Base-by-base conservation (phyloP, 2,113 vertebrate genomes). In the Alethe castanea region DNA sequence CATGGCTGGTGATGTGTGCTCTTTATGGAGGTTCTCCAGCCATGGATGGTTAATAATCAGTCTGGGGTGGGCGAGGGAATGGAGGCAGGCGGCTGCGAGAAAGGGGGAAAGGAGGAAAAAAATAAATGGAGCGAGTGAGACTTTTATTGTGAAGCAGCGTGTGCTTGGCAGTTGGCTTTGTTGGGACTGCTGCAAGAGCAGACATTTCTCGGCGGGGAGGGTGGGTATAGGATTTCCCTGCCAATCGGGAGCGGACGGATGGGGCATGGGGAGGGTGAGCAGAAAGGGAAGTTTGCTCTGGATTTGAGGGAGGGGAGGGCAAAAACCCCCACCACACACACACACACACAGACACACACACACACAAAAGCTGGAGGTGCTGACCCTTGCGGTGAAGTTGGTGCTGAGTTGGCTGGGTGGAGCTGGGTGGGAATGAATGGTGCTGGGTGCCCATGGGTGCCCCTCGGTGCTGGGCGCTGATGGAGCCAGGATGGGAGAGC, bases 141-240 rank as follows among this genome's bases (percentile, higher is more conserved):
- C 97, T 98, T 81, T 97, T 98, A 98, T 98, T 98, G 86, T 98
- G 98, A 98, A 97, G 90, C 96, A 85, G 95, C 65, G 64, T 59
- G 91, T 70, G 96, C 96, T 95, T 97, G 95, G 98, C 96, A 92
- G 96, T 97, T 98, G 97, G 97, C 98, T 98, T 98, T 98, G 98
- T 98, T 98, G 97, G 96, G 95, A 97, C 97, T 97, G 97, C 97
- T 96, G 97, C 95, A 96, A 92, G 96, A 97, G 97, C 97, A 97
- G 98, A 96, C 97, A 97, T 97, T 97, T 92, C 98, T 96, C 94
- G 91, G 96, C 94, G 93, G 96, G 97, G 97, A 97, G 98, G 98
- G 97, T 86, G 98, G 96, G 94, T 92, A 95, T 98, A 96, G 95
- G 94, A 72, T 97, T 97, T 94, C 95, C 94, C 97, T 97, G 97